These are phyloP conservation scores for Austrolebias charrua DNA, from an alignment of 2,797 vertebrate genomes.

Conservation along the genomic window DNA sequence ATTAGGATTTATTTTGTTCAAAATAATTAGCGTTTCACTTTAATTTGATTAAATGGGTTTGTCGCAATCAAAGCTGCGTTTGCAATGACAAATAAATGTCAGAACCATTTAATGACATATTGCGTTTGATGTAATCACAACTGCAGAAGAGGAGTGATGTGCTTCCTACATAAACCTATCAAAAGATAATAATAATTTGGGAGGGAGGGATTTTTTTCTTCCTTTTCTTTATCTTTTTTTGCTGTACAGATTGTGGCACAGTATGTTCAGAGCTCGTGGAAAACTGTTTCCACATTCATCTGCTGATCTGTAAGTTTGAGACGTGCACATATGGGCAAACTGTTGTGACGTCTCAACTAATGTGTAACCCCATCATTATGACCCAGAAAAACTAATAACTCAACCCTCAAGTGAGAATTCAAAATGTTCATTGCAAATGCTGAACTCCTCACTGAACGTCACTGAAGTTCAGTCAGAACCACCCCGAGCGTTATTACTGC, in stretches of 20 bases:
- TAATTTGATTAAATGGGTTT: background rate
- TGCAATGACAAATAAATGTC: background rate
- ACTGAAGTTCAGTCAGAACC: background rate
- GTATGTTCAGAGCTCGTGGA: slow-evolving; percentile 27
- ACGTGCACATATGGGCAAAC: slow-evolving; percentile 31
- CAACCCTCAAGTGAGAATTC: background rate
- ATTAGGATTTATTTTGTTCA: background rate
- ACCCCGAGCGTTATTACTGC: background rate
- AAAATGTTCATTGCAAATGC: background rate
- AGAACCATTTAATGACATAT: too few species aligned
- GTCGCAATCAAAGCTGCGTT: background rate
- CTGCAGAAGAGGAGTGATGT: too few species aligned
- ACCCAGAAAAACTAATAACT: background rate
- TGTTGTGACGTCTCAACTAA: slow-evolving; percentile 19
- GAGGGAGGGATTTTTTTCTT: background rate
- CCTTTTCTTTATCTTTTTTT: background rate
- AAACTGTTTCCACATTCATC: slow-evolving; percentile 34
- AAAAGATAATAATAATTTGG: too few species aligned
- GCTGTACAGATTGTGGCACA: slow-evolving; percentile 35
- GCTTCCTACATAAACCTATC: background rate
- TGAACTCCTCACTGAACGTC: background rate
- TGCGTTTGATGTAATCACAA: too few species aligned
- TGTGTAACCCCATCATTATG: slow-evolving; percentile 15
- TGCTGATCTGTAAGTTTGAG: slow-evolving; percentile 30
- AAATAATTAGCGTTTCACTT: background rate